Evolutionary conservation across 2,888 invertebrate species (phyloP).

Genomic region (Tortrix viridana): DNA sequence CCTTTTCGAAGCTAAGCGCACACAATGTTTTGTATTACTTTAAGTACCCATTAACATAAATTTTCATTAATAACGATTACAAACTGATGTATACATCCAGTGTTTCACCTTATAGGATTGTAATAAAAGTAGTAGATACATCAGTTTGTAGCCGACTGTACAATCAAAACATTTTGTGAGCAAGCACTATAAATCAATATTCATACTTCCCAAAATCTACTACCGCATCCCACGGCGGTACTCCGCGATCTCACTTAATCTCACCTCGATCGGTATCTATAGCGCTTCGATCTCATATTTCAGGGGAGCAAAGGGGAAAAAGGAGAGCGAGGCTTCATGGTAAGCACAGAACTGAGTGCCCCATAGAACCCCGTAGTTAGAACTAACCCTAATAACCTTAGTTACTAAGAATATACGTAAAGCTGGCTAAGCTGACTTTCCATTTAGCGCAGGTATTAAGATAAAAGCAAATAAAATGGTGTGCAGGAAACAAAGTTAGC

Average conservation of each 20-base stretch:
- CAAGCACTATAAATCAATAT: conserved; percentile 1
- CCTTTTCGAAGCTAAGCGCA: too few species aligned
- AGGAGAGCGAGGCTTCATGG: conserved; percentile 90
- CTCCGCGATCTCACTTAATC: conserved; percentile 10
- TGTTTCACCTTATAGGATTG: too few species aligned
- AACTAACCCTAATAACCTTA: conserved; percentile 16
- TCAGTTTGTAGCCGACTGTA: too few species aligned
- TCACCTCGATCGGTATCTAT: conserved; percentile 45
- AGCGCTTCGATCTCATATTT: conserved; percentile 70
- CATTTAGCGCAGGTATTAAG: too few species aligned
- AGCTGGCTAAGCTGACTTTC: too few species aligned
- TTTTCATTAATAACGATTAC: too few species aligned
- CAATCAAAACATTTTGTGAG: conserved; percentile 6
- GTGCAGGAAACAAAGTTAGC: too few species aligned
- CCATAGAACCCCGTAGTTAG: conserved; percentile 35
- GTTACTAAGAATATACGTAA: neutral
- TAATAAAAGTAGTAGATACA: too few species aligned
- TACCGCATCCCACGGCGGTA: conserved; percentile 15
- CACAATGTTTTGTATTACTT: too few species aligned
- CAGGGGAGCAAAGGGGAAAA: conserved; percentile 90
- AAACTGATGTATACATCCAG: too few species aligned
- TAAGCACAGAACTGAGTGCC: conserved; percentile 75
- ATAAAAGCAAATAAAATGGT: too few species aligned
- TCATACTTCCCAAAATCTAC: conserved; percentile 11
- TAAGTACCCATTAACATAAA: too few species aligned